These are phyloP conservation scores for Pegoplata infirma DNA, from an alignment of 2,888 invertebrate genomes.

Conservation along the genomic window DNA sequence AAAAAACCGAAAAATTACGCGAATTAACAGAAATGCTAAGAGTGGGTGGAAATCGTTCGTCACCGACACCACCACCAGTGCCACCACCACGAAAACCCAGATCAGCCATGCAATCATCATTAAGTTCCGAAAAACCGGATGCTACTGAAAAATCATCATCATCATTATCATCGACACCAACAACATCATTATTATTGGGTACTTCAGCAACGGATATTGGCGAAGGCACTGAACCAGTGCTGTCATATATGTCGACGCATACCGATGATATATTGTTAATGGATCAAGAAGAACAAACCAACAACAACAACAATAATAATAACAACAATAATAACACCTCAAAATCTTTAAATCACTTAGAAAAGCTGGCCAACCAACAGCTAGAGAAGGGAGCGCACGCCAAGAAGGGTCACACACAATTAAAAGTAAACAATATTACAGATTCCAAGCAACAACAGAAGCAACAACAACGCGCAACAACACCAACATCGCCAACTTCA, in stretches of 20 bases:
- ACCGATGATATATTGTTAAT: constrained; percentile 69
- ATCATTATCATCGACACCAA: constrained; percentile 13
- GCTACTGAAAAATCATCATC: constrained; percentile 37
- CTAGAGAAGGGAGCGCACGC: constrained; percentile 17
- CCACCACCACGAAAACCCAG: constrained; percentile 80
- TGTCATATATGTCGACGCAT: constrained; percentile 63
- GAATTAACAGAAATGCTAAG: constrained; percentile 89
- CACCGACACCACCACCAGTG: constrained; percentile 81
- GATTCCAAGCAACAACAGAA: constrained; percentile 28
- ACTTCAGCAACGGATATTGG: constrained; percentile 21
- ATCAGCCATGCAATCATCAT: constrained; percentile 77
- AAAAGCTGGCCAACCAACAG: constrained; percentile 15
- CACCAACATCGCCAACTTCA: constrained; percentile 32
- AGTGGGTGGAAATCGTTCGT: constrained; percentile 68
- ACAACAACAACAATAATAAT: no score
- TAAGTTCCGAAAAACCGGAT: constrained; percentile 77
- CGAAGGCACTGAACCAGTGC: constrained; percentile 27
- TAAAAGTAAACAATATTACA: constrained; percentile 50
- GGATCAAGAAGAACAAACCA: constrained; percentile 68
- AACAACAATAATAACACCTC: constrained; percentile 62
- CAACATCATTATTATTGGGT: constrained; percentile 48
- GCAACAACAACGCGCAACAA: no score
- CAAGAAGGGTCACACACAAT: constrained; percentile 13
- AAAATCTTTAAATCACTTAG: constrained; percentile 68
- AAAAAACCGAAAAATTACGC: constrained; percentile 85